phyloP scores from a whole-genome alignment of 2,888 invertebrate genomes.

The Ichneumoninae sp. region DNA sequence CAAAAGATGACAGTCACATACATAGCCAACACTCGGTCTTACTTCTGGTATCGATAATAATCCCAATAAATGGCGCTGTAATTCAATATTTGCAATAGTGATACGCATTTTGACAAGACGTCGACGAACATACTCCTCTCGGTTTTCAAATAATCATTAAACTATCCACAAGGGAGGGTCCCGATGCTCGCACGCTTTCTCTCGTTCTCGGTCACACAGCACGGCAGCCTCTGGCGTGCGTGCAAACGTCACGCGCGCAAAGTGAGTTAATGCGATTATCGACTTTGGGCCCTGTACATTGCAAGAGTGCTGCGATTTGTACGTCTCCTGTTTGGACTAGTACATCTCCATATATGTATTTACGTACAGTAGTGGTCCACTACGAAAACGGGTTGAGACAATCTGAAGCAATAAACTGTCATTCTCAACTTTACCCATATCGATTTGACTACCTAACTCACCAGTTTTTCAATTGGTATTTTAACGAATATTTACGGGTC shows the following conservation, averaged over 20 bases:
- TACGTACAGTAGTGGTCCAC: conserved; percentile 17
- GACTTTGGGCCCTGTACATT: conserved; percentile 54
- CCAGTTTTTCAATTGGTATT: neutral
- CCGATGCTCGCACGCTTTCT: conserved; percentile 35
- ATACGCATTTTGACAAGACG: conserved; percentile 1
- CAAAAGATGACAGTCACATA: neutral
- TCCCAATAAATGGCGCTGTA: neutral
- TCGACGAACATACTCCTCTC: conserved; percentile 26
- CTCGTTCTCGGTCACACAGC: conserved; percentile 17
- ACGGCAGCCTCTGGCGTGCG: conserved; percentile 43
- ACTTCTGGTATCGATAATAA: neutral
- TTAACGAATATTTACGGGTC: neutral
- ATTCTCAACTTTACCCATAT: conserved; percentile 68
- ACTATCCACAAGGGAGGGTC: conserved; percentile 38
- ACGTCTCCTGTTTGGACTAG: conserved; percentile 15
- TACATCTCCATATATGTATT: neutral
- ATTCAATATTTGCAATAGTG: neutral
- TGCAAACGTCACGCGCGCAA: conserved; percentile 60
- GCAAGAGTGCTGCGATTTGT: conserved; percentile 33
- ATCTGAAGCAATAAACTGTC: conserved; percentile 76
- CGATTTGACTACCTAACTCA: conserved; percentile 4
- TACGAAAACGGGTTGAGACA: conserved; percentile 76
- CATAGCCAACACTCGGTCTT: neutral
- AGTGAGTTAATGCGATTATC: conserved; percentile 68
- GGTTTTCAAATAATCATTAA: conserved; percentile 47